Evolutionary conservation across 1,140 invertebrate genomes (phyloP).

Genomic region (Mycetomoellerius zeteki): DNA sequence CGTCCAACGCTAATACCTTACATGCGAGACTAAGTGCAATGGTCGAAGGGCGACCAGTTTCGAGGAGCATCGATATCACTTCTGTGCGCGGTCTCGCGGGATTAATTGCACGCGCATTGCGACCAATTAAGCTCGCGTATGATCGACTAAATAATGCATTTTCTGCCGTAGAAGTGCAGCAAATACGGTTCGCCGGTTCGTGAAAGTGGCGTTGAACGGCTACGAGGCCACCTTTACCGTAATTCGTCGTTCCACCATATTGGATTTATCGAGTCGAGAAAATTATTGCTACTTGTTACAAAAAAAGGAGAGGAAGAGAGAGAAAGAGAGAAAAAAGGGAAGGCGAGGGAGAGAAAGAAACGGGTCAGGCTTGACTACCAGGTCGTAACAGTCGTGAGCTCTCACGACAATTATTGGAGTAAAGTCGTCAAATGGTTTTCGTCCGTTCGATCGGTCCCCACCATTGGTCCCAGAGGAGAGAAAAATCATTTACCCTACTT

Average conservation of each 20-base stretch:
- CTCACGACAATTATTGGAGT: slow-evolving; percentile 76
- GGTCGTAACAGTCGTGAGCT: slow-evolving; percentile 70
- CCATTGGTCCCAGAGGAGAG: slow-evolving; percentile 64
- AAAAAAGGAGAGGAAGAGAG: slow-evolving; percentile 5
- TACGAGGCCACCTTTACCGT: slow-evolving; percentile 13
- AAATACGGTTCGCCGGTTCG: not conserved
- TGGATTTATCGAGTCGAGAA: slow-evolving; percentile 68
- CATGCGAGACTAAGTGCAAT: slow-evolving; percentile 41
- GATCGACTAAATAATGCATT: slow-evolving; percentile 57
- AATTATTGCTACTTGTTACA: slow-evolving; percentile 65
- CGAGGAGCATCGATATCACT: slow-evolving; percentile 48
- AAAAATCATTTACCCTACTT: slow-evolving; percentile 76
- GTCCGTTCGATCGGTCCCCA: slow-evolving; percentile 68
- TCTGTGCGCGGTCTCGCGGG: slow-evolving; percentile 32
- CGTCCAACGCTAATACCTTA: slow-evolving; percentile 64
- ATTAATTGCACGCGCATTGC: slow-evolving; percentile 50
- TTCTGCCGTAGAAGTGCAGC: slow-evolving; percentile 4
- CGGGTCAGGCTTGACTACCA: slow-evolving; percentile 60
- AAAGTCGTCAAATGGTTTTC: slow-evolving; percentile 77
- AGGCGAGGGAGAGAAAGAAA: not conserved
- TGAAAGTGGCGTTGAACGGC: slow-evolving; percentile 55
- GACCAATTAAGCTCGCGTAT: slow-evolving; percentile 44
- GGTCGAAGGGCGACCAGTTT: slow-evolving; percentile 42
- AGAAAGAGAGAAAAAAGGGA: not conserved
- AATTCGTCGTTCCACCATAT: slow-evolving; percentile 55